Conservation (phyloP, 2,888 invertebrate species). For the Pelosia muscerda region DNA sequence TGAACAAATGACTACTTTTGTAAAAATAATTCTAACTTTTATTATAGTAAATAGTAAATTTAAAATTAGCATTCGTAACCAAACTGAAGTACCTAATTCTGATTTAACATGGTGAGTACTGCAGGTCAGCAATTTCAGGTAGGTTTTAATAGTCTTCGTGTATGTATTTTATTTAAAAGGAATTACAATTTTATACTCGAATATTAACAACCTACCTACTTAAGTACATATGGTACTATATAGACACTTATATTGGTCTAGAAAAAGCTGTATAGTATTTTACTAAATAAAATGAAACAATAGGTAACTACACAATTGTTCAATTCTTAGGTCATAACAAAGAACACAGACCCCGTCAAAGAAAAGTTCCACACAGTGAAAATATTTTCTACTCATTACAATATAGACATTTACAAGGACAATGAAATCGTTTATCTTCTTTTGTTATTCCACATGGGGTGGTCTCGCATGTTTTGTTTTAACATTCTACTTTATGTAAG, state of each 20-base stretch:
- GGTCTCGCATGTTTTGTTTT: slow-evolving; percentile 43
- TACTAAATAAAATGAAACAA: not conserved
- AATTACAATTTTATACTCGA: not conserved
- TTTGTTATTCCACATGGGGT: slow-evolving; percentile 48
- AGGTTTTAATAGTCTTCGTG: too few relatives aligned
- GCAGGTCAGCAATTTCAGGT: too few relatives aligned
- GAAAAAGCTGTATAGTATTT: not conserved
- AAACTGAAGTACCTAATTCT: too few relatives aligned
- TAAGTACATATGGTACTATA: too few relatives aligned
- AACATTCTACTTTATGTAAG: slow-evolving; percentile 45
- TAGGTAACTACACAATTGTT: not conserved
- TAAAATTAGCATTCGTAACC: too few relatives aligned
- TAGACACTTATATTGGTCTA: not conserved
- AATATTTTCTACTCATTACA: slow-evolving; percentile 46
- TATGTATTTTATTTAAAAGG: not conserved
- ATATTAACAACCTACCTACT: too few relatives aligned
- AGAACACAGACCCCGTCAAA: not conserved
- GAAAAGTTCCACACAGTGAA: slow-evolving; percentile 26
- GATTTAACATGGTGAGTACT: too few relatives aligned
- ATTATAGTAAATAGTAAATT: too few relatives aligned
- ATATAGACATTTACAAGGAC: slow-evolving; percentile 44
- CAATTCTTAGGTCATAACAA: slow-evolving; percentile 17
- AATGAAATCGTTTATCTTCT: slow-evolving; percentile 53
- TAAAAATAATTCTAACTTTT: too few relatives aligned
- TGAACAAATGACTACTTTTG: too few relatives aligned